Percentiles rank a stretch among this genome's conserved stretches.
phyloP scores from a whole-genome alignment of 1,140 invertebrate genomes.

The Drosophila pachea region DNA sequence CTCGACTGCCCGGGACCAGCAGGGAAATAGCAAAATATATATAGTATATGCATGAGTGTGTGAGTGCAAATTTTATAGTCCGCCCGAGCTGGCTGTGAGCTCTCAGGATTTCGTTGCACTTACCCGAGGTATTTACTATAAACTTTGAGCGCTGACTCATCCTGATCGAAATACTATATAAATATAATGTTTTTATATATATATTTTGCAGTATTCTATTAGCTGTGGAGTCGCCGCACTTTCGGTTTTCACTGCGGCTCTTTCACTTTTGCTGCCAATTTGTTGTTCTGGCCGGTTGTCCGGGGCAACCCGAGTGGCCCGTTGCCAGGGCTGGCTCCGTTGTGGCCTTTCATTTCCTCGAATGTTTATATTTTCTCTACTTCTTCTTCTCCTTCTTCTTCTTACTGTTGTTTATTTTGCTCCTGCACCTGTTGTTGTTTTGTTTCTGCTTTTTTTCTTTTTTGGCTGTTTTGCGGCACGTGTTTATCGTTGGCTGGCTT shows the following conservation, averaged over 20 bases:
- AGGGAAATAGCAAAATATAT: not conserved
- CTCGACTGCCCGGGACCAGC: slow-evolving; percentile 51
- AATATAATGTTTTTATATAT: slow-evolving; percentile 1
- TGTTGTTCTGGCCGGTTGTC: slow-evolving; percentile 61
- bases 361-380: slow-evolving; percentile 1
- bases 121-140: slow-evolving; percentile 70
- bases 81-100: not conserved
- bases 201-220: slow-evolving; percentile 21
- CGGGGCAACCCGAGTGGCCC: slow-evolving; percentile 39
- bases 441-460: too few species aligned
- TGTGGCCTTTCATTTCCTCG: slow-evolving; percentile 38
- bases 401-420: slow-evolving; percentile 12
- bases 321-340: slow-evolving; percentile 49
- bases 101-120: not conserved
- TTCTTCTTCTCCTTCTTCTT: slow-evolving; percentile 9
- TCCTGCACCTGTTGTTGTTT: slow-evolving; percentile 67
- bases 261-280: slow-evolving; percentile 57
- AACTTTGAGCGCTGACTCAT: slow-evolving; percentile 68
- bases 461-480: slow-evolving; percentile 43
- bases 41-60: not conserved
- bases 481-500: slow-evolving; percentile 26
- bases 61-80: slow-evolving; percentile 15
- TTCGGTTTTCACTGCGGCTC: slow-evolving; percentile 53
- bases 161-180: slow-evolving; percentile 2
- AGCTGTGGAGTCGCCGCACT: slow-evolving; percentile 23